Base-by-base conservation (phyloP, 2,113 vertebrate species). In the Corydoras maculifer region DNA sequence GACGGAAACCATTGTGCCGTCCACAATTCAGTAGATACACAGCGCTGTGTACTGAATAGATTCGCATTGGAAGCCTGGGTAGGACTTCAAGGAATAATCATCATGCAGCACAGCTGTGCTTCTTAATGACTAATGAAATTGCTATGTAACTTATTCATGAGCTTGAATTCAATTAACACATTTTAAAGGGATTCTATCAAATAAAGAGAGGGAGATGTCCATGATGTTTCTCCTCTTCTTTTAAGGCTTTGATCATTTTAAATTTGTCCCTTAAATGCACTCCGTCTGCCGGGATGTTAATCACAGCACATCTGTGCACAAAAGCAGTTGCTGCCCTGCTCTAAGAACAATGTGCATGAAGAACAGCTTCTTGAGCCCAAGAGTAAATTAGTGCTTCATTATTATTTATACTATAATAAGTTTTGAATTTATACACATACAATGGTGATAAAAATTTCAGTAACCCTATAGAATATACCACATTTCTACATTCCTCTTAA, bases 91-190 rank as follows among this genome's bases (percentile, higher is more conserved):
- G 15, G 25, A 43, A 29, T 51, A 53, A 77, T 69, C 73, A 54
- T 54, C 48, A 73, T 73, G 65, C 64, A 43, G 43, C 12, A 15
- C 15, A 65, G 31, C 59, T 48, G 31, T 54, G 54, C 58, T 10
- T 65, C 57, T 65, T 69, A 73, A 73, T 65, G 57, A 49, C 25
- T 53, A 49, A 71, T 31, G 49, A 66, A 50, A 76, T 48, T 43
- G 32, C 30, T 12, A 48, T 18, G 31, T 65, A 65, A 73, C 66
- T 69, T 60, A 60, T 73, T 72, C 59, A 68, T 62, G 75, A 66
- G 62, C 18, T 71, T 62, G 64, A 31, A 76, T 68, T 35, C 29
- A 32, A 72, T 35, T 60, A 68, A 69, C 70, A 69, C 51, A 68
- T 60, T 60, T 73, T 66, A 29, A 59, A 32, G 18, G 12, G 59